Percentiles rank a stretch among this genome's conserved stretches.
These are phyloP conservation scores for Ictidomys tridecemlineatus DNA, from an alignment of 2,113 vertebrate species.

Conservation along the genomic window DNA sequence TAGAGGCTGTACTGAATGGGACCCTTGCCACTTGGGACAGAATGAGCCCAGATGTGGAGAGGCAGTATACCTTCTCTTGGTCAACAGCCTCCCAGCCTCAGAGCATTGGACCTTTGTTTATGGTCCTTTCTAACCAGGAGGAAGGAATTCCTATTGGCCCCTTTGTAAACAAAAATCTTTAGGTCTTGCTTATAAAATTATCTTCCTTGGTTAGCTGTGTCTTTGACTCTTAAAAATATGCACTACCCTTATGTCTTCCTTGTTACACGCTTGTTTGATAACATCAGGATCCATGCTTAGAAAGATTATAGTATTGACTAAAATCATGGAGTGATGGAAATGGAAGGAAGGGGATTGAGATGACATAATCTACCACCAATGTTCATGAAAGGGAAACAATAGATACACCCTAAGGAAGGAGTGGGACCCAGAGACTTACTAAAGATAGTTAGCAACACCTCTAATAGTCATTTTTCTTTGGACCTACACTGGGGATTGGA, in stretches of 20 bases:
- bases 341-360: neutral
- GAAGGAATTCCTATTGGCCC: neutral
- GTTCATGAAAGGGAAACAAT: neutral
- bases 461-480: neutral
- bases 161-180: neutral
- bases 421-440: neutral
- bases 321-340: neutral
- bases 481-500: neutral
- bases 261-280: neutral
- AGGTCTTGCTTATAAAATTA: constrained; percentile 26
- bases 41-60: neutral
- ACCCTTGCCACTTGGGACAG: neutral
- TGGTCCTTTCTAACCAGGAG: neutral
- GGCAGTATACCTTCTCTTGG: neutral
- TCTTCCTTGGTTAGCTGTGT: neutral
- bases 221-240: neutral
- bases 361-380: neutral
- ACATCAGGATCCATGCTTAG: neutral
- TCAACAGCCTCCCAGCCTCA: neutral
- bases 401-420: neutral
- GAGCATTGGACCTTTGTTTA: neutral
- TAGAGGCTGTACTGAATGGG: neutral
- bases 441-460: neutral
- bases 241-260: neutral
- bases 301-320: neutral